Evolutionary conservation across 2,113 vertebrate genomes (phyloP).

Genomic region (Melanerpes aurifrons): DNA sequence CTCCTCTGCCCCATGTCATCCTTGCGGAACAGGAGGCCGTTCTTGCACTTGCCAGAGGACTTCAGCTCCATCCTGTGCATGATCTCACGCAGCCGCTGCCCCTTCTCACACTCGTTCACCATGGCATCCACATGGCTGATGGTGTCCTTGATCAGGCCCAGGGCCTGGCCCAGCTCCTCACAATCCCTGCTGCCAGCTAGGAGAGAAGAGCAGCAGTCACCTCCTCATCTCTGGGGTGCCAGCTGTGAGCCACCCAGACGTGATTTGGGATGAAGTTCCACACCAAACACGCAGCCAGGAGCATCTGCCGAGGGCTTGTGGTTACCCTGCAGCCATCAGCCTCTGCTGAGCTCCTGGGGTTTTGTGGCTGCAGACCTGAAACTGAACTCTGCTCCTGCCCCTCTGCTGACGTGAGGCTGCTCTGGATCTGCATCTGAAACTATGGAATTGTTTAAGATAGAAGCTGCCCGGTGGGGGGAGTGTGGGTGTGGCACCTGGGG

Average conservation of each 20-base stretch:
- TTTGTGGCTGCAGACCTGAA: neutral
- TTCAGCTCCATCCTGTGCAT: slow-evolving; percentile 88
- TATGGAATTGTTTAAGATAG: too few species aligned
- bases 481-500: too few species aligned
- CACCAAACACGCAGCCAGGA: neutral
- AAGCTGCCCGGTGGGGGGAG: too few species aligned
- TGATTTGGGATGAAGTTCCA: neutral
- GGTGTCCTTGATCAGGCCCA: slow-evolving; percentile 85
- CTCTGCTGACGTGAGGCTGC: neutral
- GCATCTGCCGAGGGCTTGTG: neutral
- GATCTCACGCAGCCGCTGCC: slow-evolving; percentile 87
- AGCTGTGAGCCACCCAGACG: neutral
- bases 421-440: neutral
- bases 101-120: slow-evolving; percentile 88
- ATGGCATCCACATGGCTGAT: slow-evolving; percentile 88
- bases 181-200: slow-evolving; percentile 87
- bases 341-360: neutral
- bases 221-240: neutral
- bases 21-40: slow-evolving; percentile 86
- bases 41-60: slow-evolving; percentile 87
- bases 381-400: neutral
- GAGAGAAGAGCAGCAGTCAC: neutral
- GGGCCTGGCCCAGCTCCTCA: slow-evolving; percentile 82
- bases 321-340: neutral
- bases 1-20: slow-evolving; percentile 84